These are phyloP conservation scores for Ethmia dodecea DNA, from an alignment of 2,888 invertebrate species.

Conservation along the genomic window DNA sequence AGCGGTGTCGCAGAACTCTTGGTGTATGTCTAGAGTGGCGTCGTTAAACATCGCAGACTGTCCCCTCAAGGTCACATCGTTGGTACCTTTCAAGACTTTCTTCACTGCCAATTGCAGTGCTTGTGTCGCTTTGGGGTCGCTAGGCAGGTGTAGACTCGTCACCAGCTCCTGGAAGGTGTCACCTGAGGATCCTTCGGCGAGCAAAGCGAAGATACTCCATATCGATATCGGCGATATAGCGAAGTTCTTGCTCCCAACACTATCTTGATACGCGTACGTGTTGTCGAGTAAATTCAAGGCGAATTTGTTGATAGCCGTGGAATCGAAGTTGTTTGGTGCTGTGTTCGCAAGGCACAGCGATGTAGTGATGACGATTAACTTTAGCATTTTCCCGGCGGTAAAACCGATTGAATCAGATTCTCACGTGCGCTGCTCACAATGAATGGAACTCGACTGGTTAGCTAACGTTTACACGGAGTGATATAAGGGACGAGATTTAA, in stretches of 20 bases:
- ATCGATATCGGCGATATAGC: slow-evolving; percentile 61
- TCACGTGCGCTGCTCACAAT: slow-evolving; percentile 49
- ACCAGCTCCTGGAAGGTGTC: slow-evolving; percentile 58
- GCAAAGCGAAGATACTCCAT: slow-evolving; percentile 60
- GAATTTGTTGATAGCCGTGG: slow-evolving; percentile 51
- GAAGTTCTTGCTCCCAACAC: slow-evolving; percentile 50
- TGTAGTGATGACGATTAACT: slow-evolving; percentile 28
- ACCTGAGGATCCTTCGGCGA: slow-evolving; percentile 63
- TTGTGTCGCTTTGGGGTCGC: slow-evolving; percentile 50
- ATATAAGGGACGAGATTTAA: slow-evolving; percentile 9
- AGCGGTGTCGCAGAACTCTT: slow-evolving; percentile 60
- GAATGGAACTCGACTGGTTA: slow-evolving; percentile 51
- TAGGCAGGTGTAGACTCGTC: slow-evolving; percentile 45
- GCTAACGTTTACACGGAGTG: slow-evolving; percentile 34
- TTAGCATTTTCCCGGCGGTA: slow-evolving; percentile 36
- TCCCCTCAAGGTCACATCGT: slow-evolving; percentile 48
- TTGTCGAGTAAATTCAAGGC: slow-evolving; percentile 54
- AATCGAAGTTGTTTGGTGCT: slow-evolving; percentile 43
- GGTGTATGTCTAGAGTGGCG: slow-evolving; percentile 43
- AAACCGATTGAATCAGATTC: slow-evolving; percentile 22
- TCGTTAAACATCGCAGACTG: slow-evolving; percentile 56
- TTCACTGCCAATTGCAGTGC: slow-evolving; percentile 46
- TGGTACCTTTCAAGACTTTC: slow-evolving; percentile 37
- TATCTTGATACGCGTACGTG: slow-evolving; percentile 53
- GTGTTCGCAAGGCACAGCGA: slow-evolving; percentile 37